Evolutionary conservation across 2,888 invertebrate species (phyloP).

Genomic region (Pteria penguin): DNA sequence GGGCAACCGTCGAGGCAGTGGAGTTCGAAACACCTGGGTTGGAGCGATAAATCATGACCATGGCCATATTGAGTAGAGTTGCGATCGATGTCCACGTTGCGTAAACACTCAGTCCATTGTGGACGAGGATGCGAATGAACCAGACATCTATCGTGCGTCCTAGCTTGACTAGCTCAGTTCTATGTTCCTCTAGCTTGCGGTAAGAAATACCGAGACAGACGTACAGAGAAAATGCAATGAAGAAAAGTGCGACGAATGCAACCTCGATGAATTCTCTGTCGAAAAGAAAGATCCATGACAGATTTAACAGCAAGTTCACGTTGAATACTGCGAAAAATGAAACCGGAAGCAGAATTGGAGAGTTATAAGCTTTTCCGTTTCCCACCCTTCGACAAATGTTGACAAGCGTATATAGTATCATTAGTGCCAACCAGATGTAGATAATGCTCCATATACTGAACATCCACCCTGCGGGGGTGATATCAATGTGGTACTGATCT

Average conservation of each 20-base stretch:
- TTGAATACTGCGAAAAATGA: conserved; percentile 58
- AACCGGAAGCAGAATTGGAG: conserved; percentile 61
- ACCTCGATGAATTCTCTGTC: conserved; percentile 58
- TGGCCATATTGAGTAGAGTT: conserved; percentile 65
- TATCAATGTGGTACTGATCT: conserved; percentile 66
- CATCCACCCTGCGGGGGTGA: conserved; percentile 75
- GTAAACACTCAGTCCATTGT: conserved; percentile 70
- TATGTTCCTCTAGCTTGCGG: conserved; percentile 44
- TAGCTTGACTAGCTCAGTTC: conserved; percentile 49
- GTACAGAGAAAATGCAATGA: conserved; percentile 56
- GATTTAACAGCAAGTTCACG: conserved; percentile 59
- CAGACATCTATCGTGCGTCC: conserved; percentile 56
- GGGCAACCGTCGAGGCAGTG: conserved; percentile 56
- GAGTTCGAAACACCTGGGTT: conserved; percentile 38
- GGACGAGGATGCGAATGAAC: conserved; percentile 65
- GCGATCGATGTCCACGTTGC: conserved; percentile 70
- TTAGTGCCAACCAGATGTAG: conserved; percentile 73
- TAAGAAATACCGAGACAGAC: conserved; percentile 54
- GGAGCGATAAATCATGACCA: conserved; percentile 54
- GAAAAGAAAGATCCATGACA: conserved; percentile 70
- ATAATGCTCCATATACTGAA: conserved; percentile 74
- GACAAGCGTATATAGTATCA: conserved; percentile 69
- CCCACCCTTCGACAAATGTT: conserved; percentile 60
- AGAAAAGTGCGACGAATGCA: conserved; percentile 47
- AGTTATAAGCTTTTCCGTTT: conserved; percentile 58